Conservation (phyloP, 2,797 vertebrate species). For the Coracias cyanogaster region DNA sequence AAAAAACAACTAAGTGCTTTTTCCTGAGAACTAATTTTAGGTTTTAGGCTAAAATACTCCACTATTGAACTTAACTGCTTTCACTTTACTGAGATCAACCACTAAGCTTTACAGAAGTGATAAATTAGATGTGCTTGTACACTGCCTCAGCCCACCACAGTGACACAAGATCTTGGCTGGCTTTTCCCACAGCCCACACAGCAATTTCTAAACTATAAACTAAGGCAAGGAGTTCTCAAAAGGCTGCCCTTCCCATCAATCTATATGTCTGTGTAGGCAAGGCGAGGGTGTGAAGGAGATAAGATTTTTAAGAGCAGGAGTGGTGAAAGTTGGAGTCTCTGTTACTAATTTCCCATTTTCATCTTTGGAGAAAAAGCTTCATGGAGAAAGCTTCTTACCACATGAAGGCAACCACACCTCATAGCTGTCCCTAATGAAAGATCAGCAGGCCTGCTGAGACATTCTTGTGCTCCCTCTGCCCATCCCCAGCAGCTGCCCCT, state of each 20-base stretch:
- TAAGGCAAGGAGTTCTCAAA: background rate
- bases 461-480: background rate
- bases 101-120: background rate
- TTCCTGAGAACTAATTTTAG: background rate
- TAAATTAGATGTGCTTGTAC: background rate
- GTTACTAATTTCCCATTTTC: background rate
- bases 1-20: background rate
- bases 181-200: background rate
- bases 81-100: background rate
- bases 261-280: background rate
- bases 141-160: background rate
- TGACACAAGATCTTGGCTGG: rapidly evolving
- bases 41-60: background rate
- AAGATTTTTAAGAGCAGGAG: background rate
- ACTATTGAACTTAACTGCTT: background rate
- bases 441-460: background rate
- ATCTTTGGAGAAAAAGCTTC: background rate
- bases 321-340: background rate
- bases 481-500: background rate
- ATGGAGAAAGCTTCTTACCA: background rate
- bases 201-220: background rate
- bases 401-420: background rate
- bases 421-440: background rate
- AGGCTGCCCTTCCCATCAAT: background rate
- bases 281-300: rapidly evolving